Evolutionary conservation across 2,888 invertebrate genomes (phyloP).

Genomic region (Galeopsomyia nigrocyanea): DNA sequence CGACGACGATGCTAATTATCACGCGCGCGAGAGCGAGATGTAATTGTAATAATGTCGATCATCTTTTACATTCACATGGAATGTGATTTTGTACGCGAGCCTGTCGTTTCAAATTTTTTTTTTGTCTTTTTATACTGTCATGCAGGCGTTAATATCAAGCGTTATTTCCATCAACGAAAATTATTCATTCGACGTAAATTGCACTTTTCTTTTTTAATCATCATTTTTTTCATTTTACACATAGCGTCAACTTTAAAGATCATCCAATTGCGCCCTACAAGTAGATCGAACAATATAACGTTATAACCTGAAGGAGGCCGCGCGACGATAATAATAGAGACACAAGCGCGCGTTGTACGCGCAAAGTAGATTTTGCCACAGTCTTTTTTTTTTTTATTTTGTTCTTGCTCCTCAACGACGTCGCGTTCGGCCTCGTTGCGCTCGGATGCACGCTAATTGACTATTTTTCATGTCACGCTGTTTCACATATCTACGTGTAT

Average conservation of each 20-base stretch:
- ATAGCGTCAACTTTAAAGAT: too few species aligned
- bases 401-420: background rate
- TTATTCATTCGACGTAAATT: too few species aligned
- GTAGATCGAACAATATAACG: background rate
- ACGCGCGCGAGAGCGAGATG: background rate
- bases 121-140: too few species aligned
- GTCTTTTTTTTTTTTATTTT: constrained; percentile 12
- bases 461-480: constrained; percentile 30
- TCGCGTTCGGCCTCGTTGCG: constrained; percentile 13
- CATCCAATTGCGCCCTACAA: background rate
- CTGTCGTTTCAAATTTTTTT: background rate
- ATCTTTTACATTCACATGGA: background rate
- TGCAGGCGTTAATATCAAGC: too few species aligned
- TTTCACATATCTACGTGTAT: too few species aligned
- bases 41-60: too few species aligned
- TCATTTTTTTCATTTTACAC: too few species aligned
- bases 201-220: too few species aligned
- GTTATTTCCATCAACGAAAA: too few species aligned
- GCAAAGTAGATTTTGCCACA: constrained; percentile 14
- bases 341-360: background rate
- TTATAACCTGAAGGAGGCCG: background rate
- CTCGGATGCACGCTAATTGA: constrained; percentile 36
- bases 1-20: background rate
- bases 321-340: background rate
- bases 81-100: background rate